Base-by-base conservation (phyloP, 2,113 vertebrate genomes). In the Pardalotus punctatus region DNA sequence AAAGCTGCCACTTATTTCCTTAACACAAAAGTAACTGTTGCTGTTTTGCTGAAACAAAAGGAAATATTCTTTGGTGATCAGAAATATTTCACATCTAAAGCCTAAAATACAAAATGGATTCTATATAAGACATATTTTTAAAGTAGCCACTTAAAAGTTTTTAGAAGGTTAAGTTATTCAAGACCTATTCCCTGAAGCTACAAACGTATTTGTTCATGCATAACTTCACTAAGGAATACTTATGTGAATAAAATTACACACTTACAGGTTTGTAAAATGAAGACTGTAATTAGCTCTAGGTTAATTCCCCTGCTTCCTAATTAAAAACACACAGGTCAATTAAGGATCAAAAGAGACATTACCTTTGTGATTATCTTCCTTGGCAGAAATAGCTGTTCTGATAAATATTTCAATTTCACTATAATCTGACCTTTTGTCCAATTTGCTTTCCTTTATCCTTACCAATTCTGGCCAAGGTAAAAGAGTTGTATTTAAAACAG, bases 271-370 rank as follows among this genome's bases (percentile, higher is more conserved):
- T 94, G 88, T 86, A 70, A 93, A 66, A 58, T 73, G 35, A 86
- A 70, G 81, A 51, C 38, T 1, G 3, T 83, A 96, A 96, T 96
- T 94, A 96, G 71, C 74, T 93, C 58, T 77, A 78, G 87, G 78
- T 91, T 97, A 86, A 95, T 88, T 72, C 11, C 25, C 28, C 31
- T 56, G 10, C 33, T 56, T 62, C 57, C 65, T 58, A 92, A 96
- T 95, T 96, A 93, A 96, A 91, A 93, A 29, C 31, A 69, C 35
- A 33, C 42, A 90, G 86, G 79, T 90, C 94, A 88, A 88, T 90
- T 92, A 94, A 90, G 85, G 95, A 95, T 96, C 93, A 90, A 94
- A 88, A 24, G n/a, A 78, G 60, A 56, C 15, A 64, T 76, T 86
- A 88, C 84, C 74, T 89, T 91, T 93, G 45, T 82, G 51, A 91